Base-by-base conservation (phyloP, 2,797 vertebrate species). In the Rachycentron canadum region DNA sequence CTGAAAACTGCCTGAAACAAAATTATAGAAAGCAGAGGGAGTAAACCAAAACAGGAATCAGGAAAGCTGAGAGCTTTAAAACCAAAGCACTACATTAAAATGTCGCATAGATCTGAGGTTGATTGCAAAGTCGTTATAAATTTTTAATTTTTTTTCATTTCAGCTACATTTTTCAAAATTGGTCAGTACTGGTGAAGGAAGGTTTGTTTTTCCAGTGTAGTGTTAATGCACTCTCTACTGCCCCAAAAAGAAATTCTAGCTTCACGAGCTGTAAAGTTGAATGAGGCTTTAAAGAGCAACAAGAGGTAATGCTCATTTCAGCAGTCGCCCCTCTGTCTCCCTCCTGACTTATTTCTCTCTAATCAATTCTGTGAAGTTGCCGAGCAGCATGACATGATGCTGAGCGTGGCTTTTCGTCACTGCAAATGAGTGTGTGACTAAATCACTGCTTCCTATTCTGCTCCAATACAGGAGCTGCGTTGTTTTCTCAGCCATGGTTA, bases 401-500 rank as follows among this genome's bases (percentile, higher is more conserved):
- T 19, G 65, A 78, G 58, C 28, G 13, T 41, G 75, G 23, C 63
- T 81, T 63, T 84, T 59, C 77, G 65, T 63, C 80, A 16, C 47
- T 59, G 73, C 76, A 81, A 79, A 78, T 59, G 63, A 80, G 41
- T 50, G 83, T 81, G 87, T 79, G 81, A 80, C 82, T 83, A 86
- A 86, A 85, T 73, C 65, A n/a, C 74, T 61, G 75, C 83, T 84
- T 78, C 76, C 72, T 56, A 79, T 79, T 89, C 79, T 80, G 58
- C 77, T 74, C 67, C 38, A 23, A 36, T 53, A 52, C 69, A 41
- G 61, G 74, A 73, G 71, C 59, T 45, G 79, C 74, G 85, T 87
- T 91, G 84, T 89, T 89, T 87, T 79, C 76, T 57, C 84, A 83
- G 77, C 78, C 78, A 55, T 60, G 73, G 78, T 82, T 86, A 86